Conservation (phyloP, 2,888 invertebrate genomes). For the Blastobasis adustella region DNA sequence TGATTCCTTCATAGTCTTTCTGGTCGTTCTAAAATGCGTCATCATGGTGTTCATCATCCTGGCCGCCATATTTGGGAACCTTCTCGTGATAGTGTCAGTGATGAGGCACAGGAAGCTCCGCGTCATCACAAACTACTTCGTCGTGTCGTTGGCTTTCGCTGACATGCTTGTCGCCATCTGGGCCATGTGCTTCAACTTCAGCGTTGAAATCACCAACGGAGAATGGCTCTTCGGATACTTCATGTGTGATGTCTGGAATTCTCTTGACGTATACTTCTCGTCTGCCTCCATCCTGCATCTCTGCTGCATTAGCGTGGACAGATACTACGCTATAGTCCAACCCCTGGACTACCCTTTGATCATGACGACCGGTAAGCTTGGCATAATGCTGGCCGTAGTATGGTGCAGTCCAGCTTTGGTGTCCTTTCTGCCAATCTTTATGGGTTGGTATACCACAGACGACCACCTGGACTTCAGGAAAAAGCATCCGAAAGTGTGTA, state of each 20-base stretch:
- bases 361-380: slow-evolving; percentile 89
- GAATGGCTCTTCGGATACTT: slow-evolving; percentile 92
- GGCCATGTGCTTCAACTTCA: slow-evolving; percentile 96
- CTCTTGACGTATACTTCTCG: slow-evolving; percentile 95
- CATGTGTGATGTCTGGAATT: slow-evolving; percentile 98
- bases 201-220: slow-evolving; percentile 88
- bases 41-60: slow-evolving; percentile 93
- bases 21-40: slow-evolving; percentile 80
- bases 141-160: slow-evolving; percentile 94
- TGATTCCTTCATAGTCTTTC: slow-evolving; percentile 71
- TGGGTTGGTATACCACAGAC: slow-evolving; percentile 94
- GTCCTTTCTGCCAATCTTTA: slow-evolving; percentile 95
- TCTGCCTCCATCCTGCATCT: slow-evolving; percentile 95
- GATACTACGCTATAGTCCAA: slow-evolving; percentile 94
- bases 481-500: slow-evolving; percentile 82
- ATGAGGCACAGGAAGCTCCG: slow-evolving; percentile 78
- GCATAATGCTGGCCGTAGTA: slow-evolving; percentile 89
- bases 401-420: slow-evolving; percentile 95
- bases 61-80: slow-evolving; percentile 91
- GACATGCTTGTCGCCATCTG: slow-evolving; percentile 96
- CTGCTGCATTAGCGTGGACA: slow-evolving; percentile 92
- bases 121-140: slow-evolving; percentile 96
- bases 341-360: slow-evolving; percentile 94
- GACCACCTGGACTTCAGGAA: slow-evolving; percentile 83
- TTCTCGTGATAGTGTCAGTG: slow-evolving; percentile 91